phyloP scores from a whole-genome alignment of 2,797 vertebrate species.

The Ctenosaura bakeri region DNA sequence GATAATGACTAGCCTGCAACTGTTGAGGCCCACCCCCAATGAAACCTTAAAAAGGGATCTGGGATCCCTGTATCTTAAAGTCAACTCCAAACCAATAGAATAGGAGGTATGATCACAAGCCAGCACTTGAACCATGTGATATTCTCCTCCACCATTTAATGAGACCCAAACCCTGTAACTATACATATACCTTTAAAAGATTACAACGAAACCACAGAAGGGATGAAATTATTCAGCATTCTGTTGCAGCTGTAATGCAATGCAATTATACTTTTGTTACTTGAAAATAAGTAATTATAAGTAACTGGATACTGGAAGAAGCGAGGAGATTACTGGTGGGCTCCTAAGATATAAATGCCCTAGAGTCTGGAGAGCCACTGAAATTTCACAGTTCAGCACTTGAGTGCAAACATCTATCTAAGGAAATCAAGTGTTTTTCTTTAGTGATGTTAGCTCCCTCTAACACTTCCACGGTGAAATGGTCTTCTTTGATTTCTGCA shows the following conservation, averaged over 20 bases:
- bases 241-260: not conserved
- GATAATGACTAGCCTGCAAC: too few species aligned
- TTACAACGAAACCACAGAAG: not conserved
- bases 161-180: not conserved
- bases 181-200: not conserved
- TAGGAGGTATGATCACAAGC: not conserved
- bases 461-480: slow-evolving; percentile 14
- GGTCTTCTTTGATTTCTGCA: slow-evolving; percentile 1
- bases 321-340: fast-evolving
- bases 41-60: too few species aligned
- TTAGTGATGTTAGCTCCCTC: fast-evolving
- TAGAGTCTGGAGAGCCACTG: not conserved
- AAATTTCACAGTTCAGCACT: not conserved
- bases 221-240: not conserved
- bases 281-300: not conserved
- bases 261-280: not conserved
- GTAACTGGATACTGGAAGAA: not conserved
- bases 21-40: too few species aligned
- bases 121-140: not conserved
- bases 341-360: slow-evolving; percentile 8
- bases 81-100: not conserved
- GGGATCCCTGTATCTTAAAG: too few species aligned
- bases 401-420: not conserved
- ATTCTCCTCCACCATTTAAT: not conserved
- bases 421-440: not conserved